Evolutionary conservation across 2,113 vertebrate genomes (phyloP).

Genomic region (Gallinago media): DNA sequence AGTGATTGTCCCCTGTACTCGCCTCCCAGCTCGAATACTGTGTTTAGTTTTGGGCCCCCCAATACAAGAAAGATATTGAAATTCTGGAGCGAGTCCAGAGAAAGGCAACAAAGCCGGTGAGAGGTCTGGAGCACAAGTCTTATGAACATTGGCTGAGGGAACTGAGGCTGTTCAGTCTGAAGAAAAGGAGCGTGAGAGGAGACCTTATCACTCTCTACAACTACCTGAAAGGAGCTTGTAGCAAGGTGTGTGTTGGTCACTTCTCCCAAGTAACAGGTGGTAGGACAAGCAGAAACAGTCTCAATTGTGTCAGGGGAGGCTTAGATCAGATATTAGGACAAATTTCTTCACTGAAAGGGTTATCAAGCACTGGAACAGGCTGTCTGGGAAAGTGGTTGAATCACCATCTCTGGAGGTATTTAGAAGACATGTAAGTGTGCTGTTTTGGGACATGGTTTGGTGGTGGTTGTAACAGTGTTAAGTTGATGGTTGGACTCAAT

Average conservation of each 20-base stretch:
- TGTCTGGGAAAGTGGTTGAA: not conserved
- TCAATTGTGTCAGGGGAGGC: not conserved
- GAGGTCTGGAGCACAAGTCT: not conserved
- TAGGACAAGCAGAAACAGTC: not conserved
- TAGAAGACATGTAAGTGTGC: not conserved
- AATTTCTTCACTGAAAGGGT: rapidly evolving
- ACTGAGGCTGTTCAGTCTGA: not conserved
- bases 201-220: not conserved
- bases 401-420: not conserved
- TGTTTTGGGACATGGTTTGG: not conserved
- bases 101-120: not conserved
- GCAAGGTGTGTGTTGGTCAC: rapidly evolving
- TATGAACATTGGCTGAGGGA: not conserved
- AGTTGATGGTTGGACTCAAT: not conserved
- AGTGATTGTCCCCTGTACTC: not conserved
- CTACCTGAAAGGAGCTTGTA: not conserved
- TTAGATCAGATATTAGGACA: not conserved
- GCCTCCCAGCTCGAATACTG: rapidly evolving
- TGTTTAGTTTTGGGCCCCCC: not conserved
- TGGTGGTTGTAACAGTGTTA: not conserved
- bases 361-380: not conserved
- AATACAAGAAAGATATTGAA: not conserved
- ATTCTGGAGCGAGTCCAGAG: not conserved
- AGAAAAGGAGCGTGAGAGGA: not conserved
- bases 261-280: not conserved